Base-by-base conservation (phyloP, 37 sponge, comb jelly and placozoan species). In the Eunapius fragilis region DNA sequence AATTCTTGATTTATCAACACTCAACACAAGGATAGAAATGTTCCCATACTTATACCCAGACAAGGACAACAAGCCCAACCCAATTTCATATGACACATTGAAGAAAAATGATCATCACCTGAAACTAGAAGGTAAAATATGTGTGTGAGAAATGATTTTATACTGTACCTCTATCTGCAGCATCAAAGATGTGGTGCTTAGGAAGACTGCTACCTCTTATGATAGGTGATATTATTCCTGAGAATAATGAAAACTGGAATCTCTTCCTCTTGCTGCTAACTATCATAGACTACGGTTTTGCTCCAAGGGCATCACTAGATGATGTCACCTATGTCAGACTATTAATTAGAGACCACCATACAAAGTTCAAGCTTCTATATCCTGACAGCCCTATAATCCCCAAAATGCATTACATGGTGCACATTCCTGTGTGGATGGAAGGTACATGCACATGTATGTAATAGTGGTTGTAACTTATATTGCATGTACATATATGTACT, bases 161-260 rank as follows among this genome's bases (percentile, higher is more conserved):
- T 45, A 25, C 23, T 70, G 71, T 25, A 25, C 23, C 31, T 17
- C 24, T 73, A 27, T 35, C 25, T 83, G 22, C 50, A 73, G 94
- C 94, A 58, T 41, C 86, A 3, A 82, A 94, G 72, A 81, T 91
- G 83, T 94, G 94, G 88, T 87, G 92, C 76, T 76, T 94, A 23
- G 89, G 77, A 27, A 27, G 91, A 28, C 50, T 78, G 30, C 82
- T 90, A 3, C 94, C 94, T 23, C 58, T 94, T 11, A 2, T 94
- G 31, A 47, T 94, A 79, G 91, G 94, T 2, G 75, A 85, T 23
- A 45, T 76, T 28, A 86, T 94, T 31, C 68, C 72, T 14, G 82
- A 84, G 34, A 82, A 87, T 26, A 68, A 90, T 25, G 68, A 0
- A 2, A 19, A 88, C 38, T 93, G 90, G 90, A 41, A 80, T 0